A percentile compares a stretch with the other conserved stretches of the same genome.
These are phyloP conservation scores for Sula dactylatra DNA, from an alignment of 2,113 vertebrate genomes.

Conservation along the genomic window DNA sequence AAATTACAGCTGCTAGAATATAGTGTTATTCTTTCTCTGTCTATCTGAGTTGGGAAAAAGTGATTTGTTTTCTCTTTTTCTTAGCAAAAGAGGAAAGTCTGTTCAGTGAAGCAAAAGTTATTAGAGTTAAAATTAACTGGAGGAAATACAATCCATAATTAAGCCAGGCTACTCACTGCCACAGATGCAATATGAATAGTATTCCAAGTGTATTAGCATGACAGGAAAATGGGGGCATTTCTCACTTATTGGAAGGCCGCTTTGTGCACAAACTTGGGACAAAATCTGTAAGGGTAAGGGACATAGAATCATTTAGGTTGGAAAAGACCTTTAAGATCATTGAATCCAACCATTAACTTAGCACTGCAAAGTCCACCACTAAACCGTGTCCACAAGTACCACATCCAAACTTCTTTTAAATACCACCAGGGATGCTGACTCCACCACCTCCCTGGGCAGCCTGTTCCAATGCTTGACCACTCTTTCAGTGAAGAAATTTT, in stretches of 20 bases:
- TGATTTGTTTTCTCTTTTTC: neutral
- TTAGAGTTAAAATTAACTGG: slow-evolving; percentile 6
- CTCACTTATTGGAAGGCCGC: neutral
- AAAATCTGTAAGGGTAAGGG: neutral
- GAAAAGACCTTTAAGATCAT: neutral
- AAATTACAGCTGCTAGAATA: neutral
- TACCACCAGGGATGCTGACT: neutral
- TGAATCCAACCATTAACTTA: neutral
- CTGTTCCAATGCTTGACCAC: neutral
- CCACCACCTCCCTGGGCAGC: neutral
- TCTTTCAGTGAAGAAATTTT: neutral
- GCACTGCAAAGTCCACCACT: neutral
- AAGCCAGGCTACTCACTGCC: neutral
- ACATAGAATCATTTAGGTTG: neutral
- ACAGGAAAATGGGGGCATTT: neutral
- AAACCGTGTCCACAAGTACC: neutral
- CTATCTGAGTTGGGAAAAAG: neutral
- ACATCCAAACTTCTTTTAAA: neutral
- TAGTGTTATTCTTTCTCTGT: neutral
- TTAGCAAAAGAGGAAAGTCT: neutral
- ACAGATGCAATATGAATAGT: neutral
- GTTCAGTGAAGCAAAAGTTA: neutral
- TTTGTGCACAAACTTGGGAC: neutral
- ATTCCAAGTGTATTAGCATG: neutral
- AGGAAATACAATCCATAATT: neutral